phyloP scores from a whole-genome alignment of 2,888 invertebrate species.

The Lumbricus terrestris region DNA sequence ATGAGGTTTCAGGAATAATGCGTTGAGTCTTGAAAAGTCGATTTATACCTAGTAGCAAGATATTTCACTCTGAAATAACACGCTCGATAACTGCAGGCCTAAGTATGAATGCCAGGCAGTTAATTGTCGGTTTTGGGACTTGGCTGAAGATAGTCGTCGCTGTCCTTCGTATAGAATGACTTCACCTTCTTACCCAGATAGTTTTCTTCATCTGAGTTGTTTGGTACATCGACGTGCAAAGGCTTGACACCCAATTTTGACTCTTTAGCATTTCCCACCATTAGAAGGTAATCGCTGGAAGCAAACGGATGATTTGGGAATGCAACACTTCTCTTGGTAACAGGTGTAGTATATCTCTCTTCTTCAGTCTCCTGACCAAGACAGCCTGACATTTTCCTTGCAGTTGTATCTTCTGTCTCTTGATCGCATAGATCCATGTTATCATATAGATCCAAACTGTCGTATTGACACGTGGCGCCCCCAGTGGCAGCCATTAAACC shows the following conservation, averaged over 20 bases:
- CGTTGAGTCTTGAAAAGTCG: too few species aligned
- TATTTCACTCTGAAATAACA: neutral
- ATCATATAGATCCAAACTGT: neutral
- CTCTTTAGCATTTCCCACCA: neutral
- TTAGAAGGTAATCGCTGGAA: neutral
- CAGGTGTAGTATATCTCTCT: neutral
- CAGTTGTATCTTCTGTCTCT: neutral
- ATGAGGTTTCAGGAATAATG: too few species aligned
- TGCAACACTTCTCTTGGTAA: neutral
- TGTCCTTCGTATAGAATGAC: neutral
- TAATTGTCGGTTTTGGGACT: neutral
- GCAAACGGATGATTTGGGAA: neutral
- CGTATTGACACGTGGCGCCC: neutral
- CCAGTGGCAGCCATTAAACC: neutral
- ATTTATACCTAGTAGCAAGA: too few species aligned
- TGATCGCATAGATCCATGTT: neutral
- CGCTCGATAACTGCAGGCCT: too few species aligned
- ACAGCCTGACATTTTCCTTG: neutral
- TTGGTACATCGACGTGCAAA: neutral
- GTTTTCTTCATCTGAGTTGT: neutral
- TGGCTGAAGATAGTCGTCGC: neutral
- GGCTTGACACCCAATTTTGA: neutral
- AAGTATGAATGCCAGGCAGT: too few species aligned
- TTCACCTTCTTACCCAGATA: neutral
- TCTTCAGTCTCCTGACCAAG: neutral